These are phyloP conservation scores for Sylvilagus floridanus DNA, from an alignment of 2,797 vertebrate genomes.

Conservation along the genomic window DNA sequence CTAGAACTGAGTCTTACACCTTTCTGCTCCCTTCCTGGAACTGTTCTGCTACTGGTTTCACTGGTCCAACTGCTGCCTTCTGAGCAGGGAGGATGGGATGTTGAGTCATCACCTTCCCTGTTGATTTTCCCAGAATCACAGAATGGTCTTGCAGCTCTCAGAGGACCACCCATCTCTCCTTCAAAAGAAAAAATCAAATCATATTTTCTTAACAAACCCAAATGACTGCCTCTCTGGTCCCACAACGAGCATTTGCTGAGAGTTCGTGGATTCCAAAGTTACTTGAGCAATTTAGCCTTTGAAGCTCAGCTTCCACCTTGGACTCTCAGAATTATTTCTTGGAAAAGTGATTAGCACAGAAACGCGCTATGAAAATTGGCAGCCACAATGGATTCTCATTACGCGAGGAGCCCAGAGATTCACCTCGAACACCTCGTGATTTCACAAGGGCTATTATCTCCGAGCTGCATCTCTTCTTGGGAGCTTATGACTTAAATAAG, in stretches of 20 bases:
- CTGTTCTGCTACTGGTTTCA: neutral
- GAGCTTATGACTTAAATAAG: constrained; percentile 88
- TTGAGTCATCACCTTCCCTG: constrained; percentile 8
- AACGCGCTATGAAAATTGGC: constrained; percentile 85
- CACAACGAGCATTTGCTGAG: constrained; percentile 84
- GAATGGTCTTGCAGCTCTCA: constrained; percentile 44
- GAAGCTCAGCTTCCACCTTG: constrained; percentile 85
- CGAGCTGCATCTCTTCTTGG: constrained; percentile 82
- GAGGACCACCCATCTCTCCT: constrained; percentile 79
- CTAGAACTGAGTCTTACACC: rapidly evolving
- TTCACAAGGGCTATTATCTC: constrained; percentile 86
- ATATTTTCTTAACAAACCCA: constrained; percentile 80
- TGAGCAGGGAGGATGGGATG: neutral
- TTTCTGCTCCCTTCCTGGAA: neutral
- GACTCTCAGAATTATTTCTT: constrained; percentile 87
- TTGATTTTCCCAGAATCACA: constrained; percentile 44
- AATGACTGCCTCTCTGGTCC: constrained; percentile 80
- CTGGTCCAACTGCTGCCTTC: neutral
- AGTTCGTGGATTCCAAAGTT: constrained; percentile 84
- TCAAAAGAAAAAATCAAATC: constrained; percentile 74
- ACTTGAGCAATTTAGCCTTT: constrained; percentile 84
- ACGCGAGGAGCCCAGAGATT: constrained; percentile 85
- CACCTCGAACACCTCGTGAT: constrained; percentile 85
- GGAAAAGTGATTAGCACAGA: constrained; percentile 88
- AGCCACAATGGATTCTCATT: constrained; percentile 86